These are phyloP conservation scores for Podarcis cretensis DNA, from an alignment of 2,113 vertebrate species.

Conservation along the genomic window DNA sequence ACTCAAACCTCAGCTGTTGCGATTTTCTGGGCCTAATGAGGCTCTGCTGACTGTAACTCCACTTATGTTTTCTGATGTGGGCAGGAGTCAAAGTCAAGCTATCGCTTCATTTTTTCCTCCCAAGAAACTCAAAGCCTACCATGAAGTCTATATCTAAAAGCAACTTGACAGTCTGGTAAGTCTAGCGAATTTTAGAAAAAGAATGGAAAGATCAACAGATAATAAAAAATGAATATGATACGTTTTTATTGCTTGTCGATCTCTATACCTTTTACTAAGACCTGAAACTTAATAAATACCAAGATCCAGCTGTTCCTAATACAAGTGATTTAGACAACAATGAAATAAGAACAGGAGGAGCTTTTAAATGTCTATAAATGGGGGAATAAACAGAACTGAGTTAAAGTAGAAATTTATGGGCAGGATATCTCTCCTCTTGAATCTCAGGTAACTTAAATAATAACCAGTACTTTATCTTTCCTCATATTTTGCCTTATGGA, in stretches of 20 bases:
- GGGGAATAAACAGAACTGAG: background rate
- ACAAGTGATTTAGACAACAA: background rate
- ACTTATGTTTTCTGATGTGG: conserved; percentile 57
- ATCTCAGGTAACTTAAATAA: background rate
- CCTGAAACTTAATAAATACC: conserved; percentile 19
- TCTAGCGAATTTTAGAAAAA: conserved; percentile 32
- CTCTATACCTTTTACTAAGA: conserved; percentile 20
- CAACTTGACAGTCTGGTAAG: conserved; percentile 24
- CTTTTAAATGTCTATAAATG: conserved; percentile 17
- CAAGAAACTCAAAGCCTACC: conserved; percentile 20
- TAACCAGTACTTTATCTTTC: background rate
- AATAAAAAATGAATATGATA: background rate
- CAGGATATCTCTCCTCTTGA: background rate
- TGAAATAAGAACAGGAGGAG: conserved; percentile 16
- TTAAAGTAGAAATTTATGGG: background rate
- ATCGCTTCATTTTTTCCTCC: conserved; percentile 24
- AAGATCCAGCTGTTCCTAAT: background rate
- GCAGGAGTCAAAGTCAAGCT: conserved; percentile 49
- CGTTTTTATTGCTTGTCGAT: background rate
- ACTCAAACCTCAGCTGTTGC: conserved; percentile 58
- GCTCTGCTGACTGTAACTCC: conserved; percentile 49
- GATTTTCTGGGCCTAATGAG: conserved; percentile 60
- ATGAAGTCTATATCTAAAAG: conserved; percentile 20
- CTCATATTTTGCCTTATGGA: background rate
- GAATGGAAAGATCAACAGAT: background rate